Evolutionary conservation across 1,140 invertebrate species (phyloP), one percentile per base, ranked within the genome.

Genomic region (Periplaneta americana): DNA sequence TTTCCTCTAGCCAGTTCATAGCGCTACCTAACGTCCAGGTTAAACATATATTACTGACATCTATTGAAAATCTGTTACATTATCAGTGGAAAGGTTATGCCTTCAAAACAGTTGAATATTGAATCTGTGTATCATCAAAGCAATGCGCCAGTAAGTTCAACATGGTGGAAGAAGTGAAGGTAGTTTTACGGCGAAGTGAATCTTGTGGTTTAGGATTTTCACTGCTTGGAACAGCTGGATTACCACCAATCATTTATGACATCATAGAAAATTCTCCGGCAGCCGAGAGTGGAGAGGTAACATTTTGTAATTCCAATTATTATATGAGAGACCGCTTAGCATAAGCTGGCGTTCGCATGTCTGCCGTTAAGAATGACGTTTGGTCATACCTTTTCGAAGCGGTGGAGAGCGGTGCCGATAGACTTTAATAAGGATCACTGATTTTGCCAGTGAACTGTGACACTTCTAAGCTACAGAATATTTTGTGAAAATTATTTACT

Each of bases 231-330:
- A 95, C 95, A 88, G 94, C 94, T 85, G 95, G 95, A 87, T 92
- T 96, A 87, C 96, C 96, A 86, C 96, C 96, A 87, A 95, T 97
- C 87, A 96, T 97, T 87, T 97, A 96, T 90, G 94, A 97, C 89
- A 96, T 97, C 86, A 91, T 96, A 86, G 95, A 97, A 89, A 95
- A 97, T 89, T 97, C 96, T 84, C 96, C 96, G 86, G 96, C 96
- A 82, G 95, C 95, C 84, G 93, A 95, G 87, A 95, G 95, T 88
- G 95, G 95, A 87, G 93, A 96, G 94, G 96, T 97, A 92, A 89
- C 33, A 75, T 74, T 28, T 74, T 80, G n/a, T 34, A 74, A n/a
- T 78, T 78, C 11, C 18, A 31, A 2, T 34, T 2, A n/a, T 6
- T 66, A n/a, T 66, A n/a, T 66, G 2, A 66, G 4, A 11, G 28